Conservation (phyloP, 2,888 invertebrate genomes). For the Anodontia alba region DNA sequence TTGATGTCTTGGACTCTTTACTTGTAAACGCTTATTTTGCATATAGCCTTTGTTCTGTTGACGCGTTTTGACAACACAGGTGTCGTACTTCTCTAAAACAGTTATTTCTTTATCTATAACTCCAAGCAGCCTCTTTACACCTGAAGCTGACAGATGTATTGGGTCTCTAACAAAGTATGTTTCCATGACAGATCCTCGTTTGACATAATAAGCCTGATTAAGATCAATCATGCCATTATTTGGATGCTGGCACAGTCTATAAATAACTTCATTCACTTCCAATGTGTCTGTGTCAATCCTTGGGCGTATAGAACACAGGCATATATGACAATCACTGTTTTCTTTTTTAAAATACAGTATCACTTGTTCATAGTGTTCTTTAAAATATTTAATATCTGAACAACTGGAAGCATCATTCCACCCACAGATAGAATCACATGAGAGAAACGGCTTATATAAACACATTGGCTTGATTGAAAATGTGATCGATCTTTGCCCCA, state of each 20-base stretch:
- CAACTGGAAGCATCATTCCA: neutral
- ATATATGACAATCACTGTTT: neutral
- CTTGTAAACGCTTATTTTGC: too few species aligned
- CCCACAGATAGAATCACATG: neutral
- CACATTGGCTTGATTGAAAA: neutral
- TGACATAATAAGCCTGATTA: neutral
- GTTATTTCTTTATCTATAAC: neutral
- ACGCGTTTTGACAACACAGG: neutral
- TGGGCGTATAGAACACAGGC: neutral
- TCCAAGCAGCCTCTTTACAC: neutral
- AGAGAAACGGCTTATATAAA: neutral
- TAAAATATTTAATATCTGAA: neutral
- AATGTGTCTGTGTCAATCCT: neutral
- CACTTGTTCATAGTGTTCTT: neutral
- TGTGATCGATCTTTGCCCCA: neutral
- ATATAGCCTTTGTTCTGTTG: too few species aligned
- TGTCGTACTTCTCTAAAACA: neutral
- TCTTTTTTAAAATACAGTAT: neutral
- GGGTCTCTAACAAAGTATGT: neutral
- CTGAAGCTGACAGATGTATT: constrained; percentile 2
- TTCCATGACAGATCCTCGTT: neutral
- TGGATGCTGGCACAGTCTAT: neutral
- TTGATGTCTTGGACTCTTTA: too few species aligned
- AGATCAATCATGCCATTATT: neutral
- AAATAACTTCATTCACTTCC: neutral